Conservation (phyloP, 1,140 invertebrate species). For the Brachionus rotundiformis region DNA sequence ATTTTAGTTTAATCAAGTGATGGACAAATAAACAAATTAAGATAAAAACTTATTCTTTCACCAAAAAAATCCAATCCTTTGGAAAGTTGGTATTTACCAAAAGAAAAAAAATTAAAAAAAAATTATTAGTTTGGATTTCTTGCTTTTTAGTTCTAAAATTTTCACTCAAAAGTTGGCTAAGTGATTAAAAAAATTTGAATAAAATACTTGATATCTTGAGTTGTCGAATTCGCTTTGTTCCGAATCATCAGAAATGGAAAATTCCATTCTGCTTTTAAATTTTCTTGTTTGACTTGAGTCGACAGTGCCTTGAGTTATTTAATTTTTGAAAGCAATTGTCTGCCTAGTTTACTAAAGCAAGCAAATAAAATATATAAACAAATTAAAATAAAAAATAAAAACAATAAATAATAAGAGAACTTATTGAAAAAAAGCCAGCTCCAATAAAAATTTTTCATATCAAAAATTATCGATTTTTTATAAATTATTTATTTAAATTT, state of each 20-base stretch:
- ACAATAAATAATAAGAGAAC: background rate
- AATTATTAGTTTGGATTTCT: no score
- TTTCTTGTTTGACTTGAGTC: slow-evolving; percentile 6
- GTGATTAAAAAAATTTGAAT: slow-evolving; percentile 18
- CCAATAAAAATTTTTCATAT: background rate
- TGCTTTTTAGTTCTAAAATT: no score
- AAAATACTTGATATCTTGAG: slow-evolving; percentile 35
- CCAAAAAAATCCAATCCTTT: no score
- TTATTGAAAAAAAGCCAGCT: background rate
- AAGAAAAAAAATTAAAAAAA: no score
- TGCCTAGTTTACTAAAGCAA: background rate
- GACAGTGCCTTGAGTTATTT: background rate
- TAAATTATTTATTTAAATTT: background rate
- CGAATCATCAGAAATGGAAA: slow-evolving; percentile 50
- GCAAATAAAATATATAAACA: background rate
- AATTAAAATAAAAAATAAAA: background rate
- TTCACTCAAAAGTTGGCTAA: no score
- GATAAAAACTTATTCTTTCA: no score
- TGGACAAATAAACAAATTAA: no score
- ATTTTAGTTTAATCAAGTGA: background rate
- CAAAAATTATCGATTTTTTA: background rate
- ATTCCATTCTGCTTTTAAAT: slow-evolving; percentile 12
- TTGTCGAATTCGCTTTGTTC: slow-evolving; percentile 40
- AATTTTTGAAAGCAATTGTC: background rate
- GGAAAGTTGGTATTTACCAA: no score